A percentile compares a stretch with the other conserved stretches of the same genome.
Evolutionary conservation across 35 echinoderm and acorn worm genomes (phyloP).

Genomic region (Apostichopus parvimensis): DNA sequence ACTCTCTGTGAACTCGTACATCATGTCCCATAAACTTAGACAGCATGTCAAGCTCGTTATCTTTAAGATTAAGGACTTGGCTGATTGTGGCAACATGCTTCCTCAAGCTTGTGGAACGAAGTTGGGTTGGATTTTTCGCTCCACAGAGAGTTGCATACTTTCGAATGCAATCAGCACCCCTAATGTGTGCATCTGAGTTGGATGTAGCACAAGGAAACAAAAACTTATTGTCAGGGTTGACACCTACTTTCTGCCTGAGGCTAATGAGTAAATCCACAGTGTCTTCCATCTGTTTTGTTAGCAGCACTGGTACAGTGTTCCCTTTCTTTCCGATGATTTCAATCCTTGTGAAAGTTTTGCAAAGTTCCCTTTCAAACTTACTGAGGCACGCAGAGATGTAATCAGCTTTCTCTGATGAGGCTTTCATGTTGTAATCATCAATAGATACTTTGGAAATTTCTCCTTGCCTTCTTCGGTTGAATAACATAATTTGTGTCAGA

Average conservation of each 20-base stretch:
- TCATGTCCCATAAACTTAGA: constrained; percentile 58
- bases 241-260: constrained; percentile 40
- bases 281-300: constrained; percentile 56
- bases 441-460: constrained; percentile 67
- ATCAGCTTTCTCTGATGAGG: constrained; percentile 26
- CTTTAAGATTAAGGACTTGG: constrained; percentile 55
- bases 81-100: constrained; percentile 66
- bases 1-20: constrained; percentile 51
- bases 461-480: constrained; percentile 65
- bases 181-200: constrained; percentile 57
- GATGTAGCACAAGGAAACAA: constrained; percentile 55
- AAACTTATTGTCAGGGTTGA: constrained; percentile 56
- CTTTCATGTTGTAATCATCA: constrained; percentile 44
- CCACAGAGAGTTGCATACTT: constrained; percentile 43
- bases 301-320: constrained; percentile 62
- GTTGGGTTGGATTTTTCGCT: constrained; percentile 56
- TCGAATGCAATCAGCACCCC: constrained; percentile 55
- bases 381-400: constrained; percentile 43
- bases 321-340: constrained; percentile 72
- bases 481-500: constrained; percentile 61
- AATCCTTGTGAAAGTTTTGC: constrained; percentile 44
- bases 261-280: constrained; percentile 44
- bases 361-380: constrained; percentile 56
- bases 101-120: constrained; percentile 52
- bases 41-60: constrained; percentile 45